Percentiles rank a stretch among this genome's conserved stretches.
phyloP scores from a whole-genome alignment of 2,888 invertebrate genomes.

The Pinctada fucata region DNA sequence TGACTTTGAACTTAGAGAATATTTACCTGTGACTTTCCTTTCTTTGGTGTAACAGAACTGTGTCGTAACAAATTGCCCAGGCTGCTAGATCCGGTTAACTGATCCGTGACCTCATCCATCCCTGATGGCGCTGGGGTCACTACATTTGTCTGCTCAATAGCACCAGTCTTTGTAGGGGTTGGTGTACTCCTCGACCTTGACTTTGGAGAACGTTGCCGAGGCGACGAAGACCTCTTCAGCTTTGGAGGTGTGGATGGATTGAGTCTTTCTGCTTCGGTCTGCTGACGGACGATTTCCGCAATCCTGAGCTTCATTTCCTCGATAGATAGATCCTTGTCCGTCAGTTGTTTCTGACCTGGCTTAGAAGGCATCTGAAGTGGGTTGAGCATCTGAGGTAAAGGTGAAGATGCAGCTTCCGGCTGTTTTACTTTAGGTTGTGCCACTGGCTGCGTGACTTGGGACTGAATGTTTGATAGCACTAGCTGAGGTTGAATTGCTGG shows the following conservation, averaged over 20 bases:
- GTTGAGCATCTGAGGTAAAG: background rate
- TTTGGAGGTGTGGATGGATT: background rate
- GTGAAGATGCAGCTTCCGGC: background rate
- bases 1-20: too few species aligned
- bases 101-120: too few species aligned
- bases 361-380: background rate
- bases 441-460: background rate
- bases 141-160: too few species aligned
- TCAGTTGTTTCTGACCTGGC: conserved; percentile 14
- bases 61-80: too few species aligned
- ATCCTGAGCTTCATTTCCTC: conserved; percentile 26
- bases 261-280: conserved; percentile 3
- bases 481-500: background rate
- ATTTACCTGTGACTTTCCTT: too few species aligned
- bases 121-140: too few species aligned
- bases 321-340: conserved; percentile 17
- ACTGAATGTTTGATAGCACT: background rate
- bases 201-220: background rate
- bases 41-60: too few species aligned
- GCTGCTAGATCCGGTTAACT: too few species aligned
- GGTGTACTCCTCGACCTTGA: background rate
- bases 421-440: background rate
- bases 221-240: background rate
- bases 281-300: conserved; percentile 21
- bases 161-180: background rate